Evolutionary conservation across 1,140 invertebrate species (phyloP), one percentile per base, ranked within the genome.

Genomic region (Grapholita molesta): DNA sequence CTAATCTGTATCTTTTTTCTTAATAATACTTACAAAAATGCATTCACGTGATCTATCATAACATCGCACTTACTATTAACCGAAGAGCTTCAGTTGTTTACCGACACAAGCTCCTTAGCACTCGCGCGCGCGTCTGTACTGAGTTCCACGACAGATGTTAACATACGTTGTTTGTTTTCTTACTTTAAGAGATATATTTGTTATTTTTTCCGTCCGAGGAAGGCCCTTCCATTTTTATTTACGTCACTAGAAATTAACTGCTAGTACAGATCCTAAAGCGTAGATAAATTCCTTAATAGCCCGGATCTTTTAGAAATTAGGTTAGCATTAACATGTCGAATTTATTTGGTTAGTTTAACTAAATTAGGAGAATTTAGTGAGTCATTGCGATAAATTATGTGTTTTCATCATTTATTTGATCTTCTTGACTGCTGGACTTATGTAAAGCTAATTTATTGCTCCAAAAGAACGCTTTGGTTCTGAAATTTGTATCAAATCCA

Each of bases 121-220:
- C 35, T 72, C 68, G 21, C 42, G 30, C 18, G 9, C 68, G n/a
- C 32, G 53, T 30, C 68, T 66, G 73, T 75, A 71, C 73, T n/a
- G 52, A 70, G 86, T 84, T 86, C 80, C 83, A 38, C 77, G 85
- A 88, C 88, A 90, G 88, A 89, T 90, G 88, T 87, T 86, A 90
- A 89, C 88, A 90, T 83, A 88, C 85, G 86, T 82, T 86, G 88
- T 89, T 89, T 90, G 88, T 90, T 88, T 87, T 87, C 85, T 80
- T 86, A 84, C 82, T 87, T 83, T 81, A 80, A 84, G 80, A 89
- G 86, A 88, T 88, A 88, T 89, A 86, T 88, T 86, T 90, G 83
- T 86, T 88, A 78, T 88, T 89, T 87, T 84, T 85, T 85, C 74
- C 73, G 73, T 73, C 61, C 35, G 32, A 71, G 70, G 78, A 78